Base-by-base conservation (phyloP, 2,888 invertebrate genomes). In the Minunthozetes semirufus region DNA sequence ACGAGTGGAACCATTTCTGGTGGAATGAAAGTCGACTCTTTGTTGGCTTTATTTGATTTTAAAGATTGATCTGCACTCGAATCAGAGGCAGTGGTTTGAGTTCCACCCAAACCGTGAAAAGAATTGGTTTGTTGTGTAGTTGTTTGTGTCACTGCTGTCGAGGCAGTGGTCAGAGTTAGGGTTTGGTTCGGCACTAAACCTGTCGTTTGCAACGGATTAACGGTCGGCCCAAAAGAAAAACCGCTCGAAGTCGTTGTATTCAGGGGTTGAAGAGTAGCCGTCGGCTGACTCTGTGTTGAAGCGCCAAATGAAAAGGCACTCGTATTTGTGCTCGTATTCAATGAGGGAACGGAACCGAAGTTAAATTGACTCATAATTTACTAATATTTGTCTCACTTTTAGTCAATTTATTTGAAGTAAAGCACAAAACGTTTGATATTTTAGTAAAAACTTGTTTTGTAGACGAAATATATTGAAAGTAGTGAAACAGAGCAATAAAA, bases 1-100 rank as follows among this genome's bases (percentile, higher is more conserved):
- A 77, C 72, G 4, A 76, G 33, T 46, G 73, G 63, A 15, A 77
- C 38, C 17, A 75, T 42, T 68, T 77, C 77, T 19, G 70, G 59
- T n/a, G 77, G 77, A 25, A 77, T 72, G 33, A 13, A 38, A 19
- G 56, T 17, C n/a, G 22, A 38, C n/a, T 74, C 73, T 63, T 63
- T 63, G 29, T n/a, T 63, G 15, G 27, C 6, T 29, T 63, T 63
- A 9, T 15, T 63, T n/a, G 61, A 5, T 13, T 63, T 29, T 2
- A 25, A 25, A 1, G 15, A 17, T 6, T 29, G 61, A 17, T 63
- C 61, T 9, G 33, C 9, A 1, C 29, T 25, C 17, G 29, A 8
- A 1, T 63, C 61, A 11, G 29, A 13, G 11, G 61, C 27, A 15
- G 25, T 33, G 29, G 29, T 63, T n/a, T 25, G 61, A 17, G 61